phyloP scores from a whole-genome alignment of 2,888 invertebrate genomes.

The Caenorhabditis virilis region DNA sequence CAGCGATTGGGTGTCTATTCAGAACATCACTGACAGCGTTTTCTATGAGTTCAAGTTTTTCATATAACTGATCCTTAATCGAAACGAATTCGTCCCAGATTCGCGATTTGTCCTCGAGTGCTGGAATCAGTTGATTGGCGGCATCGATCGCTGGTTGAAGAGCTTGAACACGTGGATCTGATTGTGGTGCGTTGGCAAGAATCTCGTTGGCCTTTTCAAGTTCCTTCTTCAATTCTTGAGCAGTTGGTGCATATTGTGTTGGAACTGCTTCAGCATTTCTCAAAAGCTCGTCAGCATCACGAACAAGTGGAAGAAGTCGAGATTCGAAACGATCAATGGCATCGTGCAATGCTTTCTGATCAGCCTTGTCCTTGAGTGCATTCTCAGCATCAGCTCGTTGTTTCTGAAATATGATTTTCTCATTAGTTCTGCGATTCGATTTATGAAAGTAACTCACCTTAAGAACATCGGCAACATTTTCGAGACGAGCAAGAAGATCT shows the following conservation, averaged over 20 bases:
- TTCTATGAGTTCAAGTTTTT: constrained; percentile 39
- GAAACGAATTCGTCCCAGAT: constrained; percentile 49
- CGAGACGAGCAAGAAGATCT: constrained; percentile 34
- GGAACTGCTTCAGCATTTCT: constrained; percentile 46
- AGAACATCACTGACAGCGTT: constrained; percentile 28
- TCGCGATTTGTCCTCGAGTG: constrained; percentile 42
- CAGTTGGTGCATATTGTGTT: constrained; percentile 36
- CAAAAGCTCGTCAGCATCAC: constrained; percentile 39
- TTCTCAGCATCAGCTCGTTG: constrained; percentile 43
- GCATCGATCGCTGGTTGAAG: constrained; percentile 23
- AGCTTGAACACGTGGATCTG: constrained; percentile 13
- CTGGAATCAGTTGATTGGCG: constrained; percentile 29
- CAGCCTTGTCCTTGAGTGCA: constrained; percentile 35
- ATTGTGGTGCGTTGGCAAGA: constrained; percentile 8
- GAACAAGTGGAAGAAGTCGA: constrained; percentile 34
- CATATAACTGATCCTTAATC: constrained; percentile 47
- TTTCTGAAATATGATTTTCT: constrained; percentile 12
- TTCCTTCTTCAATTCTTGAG: constrained; percentile 33
- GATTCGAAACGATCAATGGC: constrained; percentile 17
- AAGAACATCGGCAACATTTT: constrained; percentile 25
- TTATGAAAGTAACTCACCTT: constrained; percentile 13
- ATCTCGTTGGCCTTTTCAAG: constrained; percentile 25
- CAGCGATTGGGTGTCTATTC: constrained; percentile 26
- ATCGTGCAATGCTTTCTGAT: constrained; percentile 22
- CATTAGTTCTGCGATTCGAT: background rate